These are phyloP conservation scores for Sphaeramia orbicularis DNA, from an alignment of 2,797 vertebrate species.

Conservation along the genomic window DNA sequence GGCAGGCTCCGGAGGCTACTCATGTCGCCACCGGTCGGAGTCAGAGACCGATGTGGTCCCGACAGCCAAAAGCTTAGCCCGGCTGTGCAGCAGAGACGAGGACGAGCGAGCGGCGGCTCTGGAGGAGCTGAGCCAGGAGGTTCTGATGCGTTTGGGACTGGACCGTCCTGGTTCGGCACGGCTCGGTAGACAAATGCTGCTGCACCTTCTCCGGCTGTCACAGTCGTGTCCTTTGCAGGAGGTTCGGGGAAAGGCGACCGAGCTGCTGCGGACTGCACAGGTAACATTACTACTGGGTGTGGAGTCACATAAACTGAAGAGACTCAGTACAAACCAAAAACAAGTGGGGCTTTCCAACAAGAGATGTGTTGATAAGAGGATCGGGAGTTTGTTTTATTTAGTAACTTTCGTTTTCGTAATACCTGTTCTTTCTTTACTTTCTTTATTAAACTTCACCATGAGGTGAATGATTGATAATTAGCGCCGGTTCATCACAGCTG, in stretches of 20 bases:
- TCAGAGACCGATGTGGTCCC: slow-evolving; percentile 56
- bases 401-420: neutral
- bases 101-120: slow-evolving; percentile 76
- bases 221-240: slow-evolving; percentile 77
- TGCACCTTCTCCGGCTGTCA: slow-evolving; percentile 79
- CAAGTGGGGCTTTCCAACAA: neutral
- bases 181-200: slow-evolving; percentile 68
- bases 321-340: too few species aligned
- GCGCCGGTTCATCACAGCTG: neutral
- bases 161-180: slow-evolving; percentile 50
- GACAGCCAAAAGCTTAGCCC: slow-evolving; percentile 59
- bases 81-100: slow-evolving; percentile 78
- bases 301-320: too few species aligned
- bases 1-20: slow-evolving; percentile 12
- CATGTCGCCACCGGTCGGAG: slow-evolving; percentile 38
- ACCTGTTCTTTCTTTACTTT: neutral
- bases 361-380: neutral
- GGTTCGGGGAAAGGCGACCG: slow-evolving; percentile 61
- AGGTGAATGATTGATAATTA: neutral
- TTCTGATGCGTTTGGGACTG: slow-evolving; percentile 54
- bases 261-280: slow-evolving; percentile 78
- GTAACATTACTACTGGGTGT: slow-evolving; percentile 42
- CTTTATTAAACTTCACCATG: neutral
- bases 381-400: neutral
- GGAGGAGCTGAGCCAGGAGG: slow-evolving; percentile 70